phyloP scores from a whole-genome alignment of 2,888 invertebrate genomes.

The Perizoma affinitatum region DNA sequence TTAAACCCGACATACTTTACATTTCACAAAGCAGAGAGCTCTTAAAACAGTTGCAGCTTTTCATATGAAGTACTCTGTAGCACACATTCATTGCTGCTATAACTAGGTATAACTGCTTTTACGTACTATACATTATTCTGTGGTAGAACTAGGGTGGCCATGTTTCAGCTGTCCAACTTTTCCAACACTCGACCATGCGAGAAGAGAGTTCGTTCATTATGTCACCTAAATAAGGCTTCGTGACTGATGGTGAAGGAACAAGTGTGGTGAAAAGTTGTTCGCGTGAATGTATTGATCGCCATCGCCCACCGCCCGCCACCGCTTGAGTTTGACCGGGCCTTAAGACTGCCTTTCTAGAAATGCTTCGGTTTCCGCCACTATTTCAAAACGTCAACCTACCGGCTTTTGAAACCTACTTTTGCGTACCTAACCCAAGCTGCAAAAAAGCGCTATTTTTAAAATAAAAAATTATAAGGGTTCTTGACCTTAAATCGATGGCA shows the following conservation, averaged over 20 bases:
- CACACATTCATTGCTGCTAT: background rate
- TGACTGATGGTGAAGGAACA: too few relatives aligned
- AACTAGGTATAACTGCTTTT: background rate
- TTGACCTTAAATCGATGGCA: conserved; percentile 33
- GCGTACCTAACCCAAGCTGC: background rate
- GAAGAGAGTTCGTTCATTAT: too few relatives aligned
- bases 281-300: too few relatives aligned
- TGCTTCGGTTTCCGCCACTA: too few relatives aligned
- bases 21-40: background rate
- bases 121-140: too few relatives aligned
- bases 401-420: background rate
- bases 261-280: too few relatives aligned
- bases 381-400: too few relatives aligned
- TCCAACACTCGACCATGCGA: background rate
- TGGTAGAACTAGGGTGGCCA: background rate
- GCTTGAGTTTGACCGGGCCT: too few relatives aligned
- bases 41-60: conserved; percentile 1
- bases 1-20: background rate
- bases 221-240: too few relatives aligned
- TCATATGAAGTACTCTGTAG: conserved; percentile 6
- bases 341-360: too few relatives aligned
- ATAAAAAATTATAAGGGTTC: conserved; percentile 3
- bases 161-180: conserved; percentile 1
- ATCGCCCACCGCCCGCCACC: too few relatives aligned
- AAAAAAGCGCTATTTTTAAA: conserved; percentile 4